Percentiles rank a stretch among this genome's conserved stretches.
These are phyloP conservation scores for Stegostoma tigrinum DNA, from an alignment of 2,113 vertebrate genomes.

Conservation along the genomic window DNA sequence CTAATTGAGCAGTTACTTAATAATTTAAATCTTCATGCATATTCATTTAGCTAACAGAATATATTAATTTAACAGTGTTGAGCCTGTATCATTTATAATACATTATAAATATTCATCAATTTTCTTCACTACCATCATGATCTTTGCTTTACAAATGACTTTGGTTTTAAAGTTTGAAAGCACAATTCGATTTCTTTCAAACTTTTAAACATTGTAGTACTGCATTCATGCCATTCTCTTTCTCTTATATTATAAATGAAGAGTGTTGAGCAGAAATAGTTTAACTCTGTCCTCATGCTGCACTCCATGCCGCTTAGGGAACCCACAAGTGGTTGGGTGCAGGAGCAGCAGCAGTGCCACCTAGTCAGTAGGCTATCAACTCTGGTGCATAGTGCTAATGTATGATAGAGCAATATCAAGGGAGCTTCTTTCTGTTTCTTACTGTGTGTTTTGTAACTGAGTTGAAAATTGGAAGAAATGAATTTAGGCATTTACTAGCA, in stretches of 20 bases:
- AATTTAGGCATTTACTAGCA: not conserved
- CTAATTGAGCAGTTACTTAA: not conserved
- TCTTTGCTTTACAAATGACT: not conserved
- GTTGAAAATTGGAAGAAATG: not conserved
- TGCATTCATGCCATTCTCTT: not conserved
- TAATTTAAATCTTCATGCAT: conserved; percentile 8
- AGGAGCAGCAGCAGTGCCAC: not conserved
- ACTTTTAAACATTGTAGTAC: not conserved
- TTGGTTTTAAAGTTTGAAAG: not conserved
- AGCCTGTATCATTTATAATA: not conserved
- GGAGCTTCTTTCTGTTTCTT: not conserved
- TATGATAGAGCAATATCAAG: not conserved
- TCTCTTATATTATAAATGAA: not conserved
- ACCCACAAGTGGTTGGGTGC: not conserved
- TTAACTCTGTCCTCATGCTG: not conserved
- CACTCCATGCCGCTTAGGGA: too few relatives aligned
- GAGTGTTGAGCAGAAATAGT: not conserved
- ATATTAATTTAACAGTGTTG: not conserved
- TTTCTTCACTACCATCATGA: not conserved
- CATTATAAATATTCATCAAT: not conserved
- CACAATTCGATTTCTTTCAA: not conserved
- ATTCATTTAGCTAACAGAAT: conserved; percentile 1
- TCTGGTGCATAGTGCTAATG: not conserved
- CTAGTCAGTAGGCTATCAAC: too few relatives aligned
- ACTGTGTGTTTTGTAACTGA: not conserved